Conservation (phyloP, 2,797 vertebrate genomes). For the Pempheris klunzingeri region DNA sequence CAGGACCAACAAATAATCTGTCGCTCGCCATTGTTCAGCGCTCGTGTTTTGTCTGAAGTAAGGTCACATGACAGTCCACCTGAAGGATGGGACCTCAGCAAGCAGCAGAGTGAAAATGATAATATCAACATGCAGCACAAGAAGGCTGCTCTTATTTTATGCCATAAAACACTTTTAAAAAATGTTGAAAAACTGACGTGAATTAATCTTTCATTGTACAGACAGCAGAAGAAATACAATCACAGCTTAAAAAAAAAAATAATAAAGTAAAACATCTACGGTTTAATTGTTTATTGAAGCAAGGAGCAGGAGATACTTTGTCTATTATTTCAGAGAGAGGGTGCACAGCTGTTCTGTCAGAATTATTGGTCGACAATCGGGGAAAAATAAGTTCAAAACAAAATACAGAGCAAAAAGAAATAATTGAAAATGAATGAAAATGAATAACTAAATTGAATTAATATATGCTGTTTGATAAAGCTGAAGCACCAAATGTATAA, state of each 20-base stretch:
- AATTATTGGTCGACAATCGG: constrained; percentile 3
- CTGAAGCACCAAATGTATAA: constrained; percentile 48
- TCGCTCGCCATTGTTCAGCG: too few species aligned
- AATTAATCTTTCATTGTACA: constrained; percentile 15
- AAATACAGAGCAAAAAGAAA: constrained; percentile 36
- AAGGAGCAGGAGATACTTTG: constrained; percentile 22
- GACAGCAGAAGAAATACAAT: constrained; percentile 21
- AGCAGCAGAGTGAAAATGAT: too few species aligned
- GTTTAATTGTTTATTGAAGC: constrained; percentile 45
- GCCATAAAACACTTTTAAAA: neutral
- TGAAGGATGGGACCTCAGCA: too few species aligned
- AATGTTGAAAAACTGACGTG: neutral
- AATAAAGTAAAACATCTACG: constrained; percentile 16
- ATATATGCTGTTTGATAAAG: constrained; percentile 66
- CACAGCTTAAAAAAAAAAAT: constrained; percentile 13
- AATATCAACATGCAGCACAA: too few species aligned
- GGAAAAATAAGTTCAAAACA: constrained; percentile 23
- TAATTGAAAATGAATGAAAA: constrained; percentile 42
- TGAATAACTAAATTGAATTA: constrained; percentile 49
- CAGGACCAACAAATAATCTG: too few species aligned
- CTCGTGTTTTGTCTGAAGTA: too few species aligned
- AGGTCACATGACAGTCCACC: too few species aligned
- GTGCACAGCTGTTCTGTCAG: constrained; percentile 39
- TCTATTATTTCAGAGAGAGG: constrained; percentile 29
- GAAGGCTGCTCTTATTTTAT: neutral